A percentile compares a stretch with the other conserved stretches of the same genome.
Evolutionary conservation across 2,797 vertebrate species (phyloP).

Genomic region (Mormyrops attenuatus): DNA sequence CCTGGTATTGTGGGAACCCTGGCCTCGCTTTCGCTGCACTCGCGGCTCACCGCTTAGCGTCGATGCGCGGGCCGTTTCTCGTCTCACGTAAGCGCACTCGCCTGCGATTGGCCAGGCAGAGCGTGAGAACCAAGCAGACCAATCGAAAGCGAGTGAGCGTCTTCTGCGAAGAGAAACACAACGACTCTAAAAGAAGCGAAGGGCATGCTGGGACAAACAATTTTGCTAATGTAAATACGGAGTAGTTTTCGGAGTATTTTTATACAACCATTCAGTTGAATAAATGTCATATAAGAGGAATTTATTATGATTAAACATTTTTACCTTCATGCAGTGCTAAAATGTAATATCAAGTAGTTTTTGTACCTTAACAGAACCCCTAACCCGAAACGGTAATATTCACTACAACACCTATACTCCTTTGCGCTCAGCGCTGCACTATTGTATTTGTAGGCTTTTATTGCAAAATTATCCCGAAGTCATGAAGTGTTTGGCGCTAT

Average conservation of each 20-base stretch:
- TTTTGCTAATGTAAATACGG: background rate
- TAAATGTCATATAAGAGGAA: background rate
- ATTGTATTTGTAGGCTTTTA: background rate
- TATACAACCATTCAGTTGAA: background rate
- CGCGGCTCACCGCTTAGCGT: background rate
- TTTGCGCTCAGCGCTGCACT: background rate
- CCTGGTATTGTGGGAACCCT: conserved; percentile 78
- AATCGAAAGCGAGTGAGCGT: conserved; percentile 33
- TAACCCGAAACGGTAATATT: background rate
- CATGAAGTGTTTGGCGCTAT: background rate
- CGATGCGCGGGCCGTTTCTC: background rate
- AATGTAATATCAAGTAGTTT: background rate
- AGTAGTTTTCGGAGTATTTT: background rate
- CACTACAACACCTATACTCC: background rate
- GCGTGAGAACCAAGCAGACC: background rate
- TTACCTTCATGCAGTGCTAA: background rate
- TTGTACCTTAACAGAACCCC: background rate
- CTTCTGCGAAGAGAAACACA: conserved; percentile 10
- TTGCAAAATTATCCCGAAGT: background rate
- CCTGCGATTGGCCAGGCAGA: conserved; percentile 43
- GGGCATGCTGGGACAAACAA: conserved; percentile 45
- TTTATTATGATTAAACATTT: background rate
- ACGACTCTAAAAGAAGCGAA: background rate
- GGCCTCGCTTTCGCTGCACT: conserved; percentile 60
- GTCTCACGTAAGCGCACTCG: conserved; percentile 34